Conservation (phyloP, 1,140 invertebrate species). For the Hyles vespertilio region DNA sequence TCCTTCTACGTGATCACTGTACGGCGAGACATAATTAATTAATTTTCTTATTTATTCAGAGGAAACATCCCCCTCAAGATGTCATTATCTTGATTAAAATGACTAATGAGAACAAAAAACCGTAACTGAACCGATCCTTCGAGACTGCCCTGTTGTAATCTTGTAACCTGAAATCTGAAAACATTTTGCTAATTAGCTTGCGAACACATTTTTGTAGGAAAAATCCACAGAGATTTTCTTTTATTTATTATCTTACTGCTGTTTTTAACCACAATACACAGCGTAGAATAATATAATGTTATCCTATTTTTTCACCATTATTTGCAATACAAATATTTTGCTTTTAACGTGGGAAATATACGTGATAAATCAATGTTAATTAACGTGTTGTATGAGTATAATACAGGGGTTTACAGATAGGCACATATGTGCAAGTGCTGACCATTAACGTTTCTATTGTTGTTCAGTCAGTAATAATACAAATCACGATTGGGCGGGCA, state of each 20-base stretch:
- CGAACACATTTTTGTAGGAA: constrained; percentile 14
- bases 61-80: constrained; percentile 24
- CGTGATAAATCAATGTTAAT: not conserved
- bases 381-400: not conserved
- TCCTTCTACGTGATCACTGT: constrained; percentile 5
- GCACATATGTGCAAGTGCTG: not conserved
- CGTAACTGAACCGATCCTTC: constrained; percentile 37
- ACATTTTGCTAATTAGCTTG: constrained; percentile 48
- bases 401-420: not conserved
- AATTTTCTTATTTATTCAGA: constrained; percentile 11
- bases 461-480: constrained; percentile 8
- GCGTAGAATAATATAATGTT: too few species aligned
- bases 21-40: constrained; percentile 8
- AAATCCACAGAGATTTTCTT: constrained; percentile 1
- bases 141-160: constrained; percentile 56
- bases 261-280: not conserved
- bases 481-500: constrained; percentile 9
- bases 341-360: not conserved
- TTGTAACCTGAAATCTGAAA: constrained; percentile 71
- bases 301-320: too few species aligned
- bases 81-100: constrained; percentile 35
- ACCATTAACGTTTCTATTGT: constrained; percentile 8
- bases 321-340: too few species aligned
- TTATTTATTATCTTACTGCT: constrained; percentile 1
- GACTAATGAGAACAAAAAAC: constrained; percentile 46